Percentiles rank a stretch among this genome's conserved stretches.
Conservation (phyloP, 2,888 invertebrate species). For the Diogma glabrata region DNA sequence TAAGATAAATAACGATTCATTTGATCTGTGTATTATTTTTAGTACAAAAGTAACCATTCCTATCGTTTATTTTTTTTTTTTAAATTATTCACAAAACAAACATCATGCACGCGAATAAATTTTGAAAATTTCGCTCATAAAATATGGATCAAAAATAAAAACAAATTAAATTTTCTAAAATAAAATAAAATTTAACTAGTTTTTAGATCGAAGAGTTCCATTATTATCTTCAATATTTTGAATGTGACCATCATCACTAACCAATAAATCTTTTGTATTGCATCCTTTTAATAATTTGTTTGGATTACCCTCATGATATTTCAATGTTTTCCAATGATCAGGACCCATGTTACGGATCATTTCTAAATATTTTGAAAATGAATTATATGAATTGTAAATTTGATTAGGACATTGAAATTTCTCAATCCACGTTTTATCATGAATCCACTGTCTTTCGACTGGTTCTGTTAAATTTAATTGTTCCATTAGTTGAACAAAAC, state of each 20-base stretch:
- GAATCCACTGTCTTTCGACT: constrained; percentile 62
- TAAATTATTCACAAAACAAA: too few relatives aligned
- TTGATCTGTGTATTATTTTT: too few relatives aligned
- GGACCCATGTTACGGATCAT: constrained; percentile 25
- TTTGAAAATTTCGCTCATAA: too few relatives aligned
- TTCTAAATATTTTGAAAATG: constrained; percentile 28
- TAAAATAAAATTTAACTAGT: too few relatives aligned
- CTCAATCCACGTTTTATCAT: constrained; percentile 37
- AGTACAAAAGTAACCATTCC: too few relatives aligned
- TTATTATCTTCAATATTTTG: constrained; percentile 3
- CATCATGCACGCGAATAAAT: too few relatives aligned
- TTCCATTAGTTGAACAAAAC: constrained; percentile 60
- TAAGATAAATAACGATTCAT: too few relatives aligned
- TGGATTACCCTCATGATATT: constrained; percentile 18
- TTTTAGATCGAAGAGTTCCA: too few relatives aligned
- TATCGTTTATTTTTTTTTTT: too few relatives aligned
- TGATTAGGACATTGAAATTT: constrained; percentile 30
- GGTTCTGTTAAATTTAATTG: constrained; percentile 56
- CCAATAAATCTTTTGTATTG: constrained; percentile 2
- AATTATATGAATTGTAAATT: constrained; percentile 25
- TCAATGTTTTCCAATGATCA: constrained; percentile 28
- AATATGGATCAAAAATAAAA: too few relatives aligned
- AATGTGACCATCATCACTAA: constrained; percentile 8
- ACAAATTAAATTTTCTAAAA: too few relatives aligned
- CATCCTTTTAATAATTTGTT: constrained; percentile 16